Conservation (phyloP, 2,797 vertebrate genomes). For the Lagocephalus sceleratus region DNA sequence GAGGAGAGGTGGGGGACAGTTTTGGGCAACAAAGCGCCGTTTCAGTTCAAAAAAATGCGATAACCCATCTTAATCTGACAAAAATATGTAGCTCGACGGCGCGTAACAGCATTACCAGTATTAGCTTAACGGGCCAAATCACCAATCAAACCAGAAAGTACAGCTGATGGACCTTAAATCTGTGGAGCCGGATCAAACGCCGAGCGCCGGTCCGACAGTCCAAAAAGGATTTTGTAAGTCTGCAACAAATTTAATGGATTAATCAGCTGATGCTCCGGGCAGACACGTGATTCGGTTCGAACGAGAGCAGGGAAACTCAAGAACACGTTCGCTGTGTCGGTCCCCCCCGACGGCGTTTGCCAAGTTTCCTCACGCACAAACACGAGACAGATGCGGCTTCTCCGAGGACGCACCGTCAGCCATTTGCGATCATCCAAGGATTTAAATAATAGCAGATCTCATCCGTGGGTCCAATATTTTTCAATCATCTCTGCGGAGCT, state of each 20-base stretch:
- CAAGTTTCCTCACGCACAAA: constrained; percentile 7
- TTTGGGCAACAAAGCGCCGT: no score
- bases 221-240: no score
- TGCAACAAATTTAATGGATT: background rate
- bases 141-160: no score
- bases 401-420: constrained; percentile 10
- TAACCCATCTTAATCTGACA: no score
- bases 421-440: constrained; percentile 21
- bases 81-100: no score
- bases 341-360: background rate
- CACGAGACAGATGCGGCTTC: constrained; percentile 2
- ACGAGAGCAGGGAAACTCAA: background rate
- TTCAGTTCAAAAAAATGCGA: no score
- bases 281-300: background rate
- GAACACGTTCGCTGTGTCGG: background rate
- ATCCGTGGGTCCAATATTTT: constrained; percentile 41
- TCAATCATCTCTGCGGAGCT: constrained; percentile 16
- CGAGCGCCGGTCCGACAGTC: no score
- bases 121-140: no score
- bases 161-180: no score
- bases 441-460: constrained; percentile 34
- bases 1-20: no score
- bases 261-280: background rate
- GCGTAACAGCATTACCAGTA: no score
- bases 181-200: no score